Percentiles rank a stretch among this genome's conserved stretches.
Conservation (phyloP, 2,797 vertebrate genomes). For the Scolopax bukidnonensis region DNA sequence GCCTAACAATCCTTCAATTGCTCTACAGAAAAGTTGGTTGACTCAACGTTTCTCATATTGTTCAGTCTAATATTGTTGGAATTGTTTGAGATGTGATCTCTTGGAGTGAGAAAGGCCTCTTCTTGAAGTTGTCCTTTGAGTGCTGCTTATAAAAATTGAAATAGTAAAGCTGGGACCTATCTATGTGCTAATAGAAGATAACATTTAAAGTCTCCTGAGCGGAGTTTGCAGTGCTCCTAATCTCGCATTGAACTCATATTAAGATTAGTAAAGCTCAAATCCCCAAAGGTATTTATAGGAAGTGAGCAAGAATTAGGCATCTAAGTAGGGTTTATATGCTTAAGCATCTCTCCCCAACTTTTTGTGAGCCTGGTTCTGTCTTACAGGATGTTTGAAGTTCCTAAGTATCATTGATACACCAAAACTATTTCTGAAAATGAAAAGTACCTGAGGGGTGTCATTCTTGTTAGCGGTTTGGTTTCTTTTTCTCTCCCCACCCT, state of each 20-base stretch:
- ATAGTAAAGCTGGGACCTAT: background rate
- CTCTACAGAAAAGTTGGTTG: background rate
- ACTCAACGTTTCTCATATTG: background rate
- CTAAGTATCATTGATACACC: background rate
- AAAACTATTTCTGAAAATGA: background rate
- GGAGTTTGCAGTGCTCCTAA: background rate
- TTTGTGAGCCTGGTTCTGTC: background rate
- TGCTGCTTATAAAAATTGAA: background rate
- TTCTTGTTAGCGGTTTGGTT: no score
- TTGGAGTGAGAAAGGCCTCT: background rate
- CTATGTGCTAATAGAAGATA: background rate
- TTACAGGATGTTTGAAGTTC: background rate
- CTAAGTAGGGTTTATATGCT: background rate
- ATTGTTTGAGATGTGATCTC: background rate
- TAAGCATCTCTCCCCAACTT: background rate
- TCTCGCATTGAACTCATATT: background rate
- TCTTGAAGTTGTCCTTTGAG: background rate
- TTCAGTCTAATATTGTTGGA: background rate
- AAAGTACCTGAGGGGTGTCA: background rate
- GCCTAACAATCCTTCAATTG: background rate
- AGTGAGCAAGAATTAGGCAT: background rate
- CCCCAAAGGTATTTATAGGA: background rate
- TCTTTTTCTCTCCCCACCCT: no score
- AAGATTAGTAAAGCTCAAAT: slow-evolving; percentile 14
- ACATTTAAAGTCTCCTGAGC: background rate